A percentile compares a stretch with the other conserved stretches of the same genome.
Conservation (phyloP, 2,888 invertebrate species). For the Axea sp. region DNA sequence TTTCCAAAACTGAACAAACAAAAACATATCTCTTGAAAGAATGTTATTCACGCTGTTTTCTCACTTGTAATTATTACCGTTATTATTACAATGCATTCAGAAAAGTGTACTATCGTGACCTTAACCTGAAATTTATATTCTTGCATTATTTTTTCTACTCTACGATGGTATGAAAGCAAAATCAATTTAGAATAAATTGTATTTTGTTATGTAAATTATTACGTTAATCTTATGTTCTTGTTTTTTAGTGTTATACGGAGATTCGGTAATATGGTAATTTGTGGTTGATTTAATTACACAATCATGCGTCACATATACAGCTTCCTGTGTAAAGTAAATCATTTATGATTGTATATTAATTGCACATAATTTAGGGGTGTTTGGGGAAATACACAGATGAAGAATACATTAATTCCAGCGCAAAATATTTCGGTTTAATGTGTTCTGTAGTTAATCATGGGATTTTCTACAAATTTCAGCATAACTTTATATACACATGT, state of each 20-base stretch:
- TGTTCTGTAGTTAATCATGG: too few species aligned
- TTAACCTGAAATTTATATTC: constrained; percentile 50
- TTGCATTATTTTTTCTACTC: background rate
- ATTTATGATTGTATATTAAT: too few species aligned
- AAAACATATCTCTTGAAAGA: constrained; percentile 23
- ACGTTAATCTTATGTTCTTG: constrained; percentile 1
- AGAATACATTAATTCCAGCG: too few species aligned
- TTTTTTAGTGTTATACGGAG: constrained; percentile 10
- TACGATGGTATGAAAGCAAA: constrained; percentile 30
- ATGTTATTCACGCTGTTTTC: constrained; percentile 17
- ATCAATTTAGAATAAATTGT: constrained; percentile 38
- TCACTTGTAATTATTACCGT: constrained; percentile 36
- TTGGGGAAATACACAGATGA: too few species aligned
- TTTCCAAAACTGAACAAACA: constrained; percentile 14
- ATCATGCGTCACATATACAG: too few species aligned
- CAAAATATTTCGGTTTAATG: too few species aligned
- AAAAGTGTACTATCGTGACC: constrained; percentile 40
- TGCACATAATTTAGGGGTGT: too few species aligned
- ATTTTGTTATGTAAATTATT: constrained; percentile 38
- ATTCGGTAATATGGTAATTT: constrained; percentile 24
- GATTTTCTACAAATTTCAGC: too few species aligned
- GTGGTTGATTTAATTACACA: background rate
- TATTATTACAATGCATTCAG: constrained; percentile 42
- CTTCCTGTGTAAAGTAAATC: too few species aligned
- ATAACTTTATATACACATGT: too few species aligned